phyloP scores from a whole-genome alignment of 2,797 vertebrate species.

The Peromyscus attwateri region DNA sequence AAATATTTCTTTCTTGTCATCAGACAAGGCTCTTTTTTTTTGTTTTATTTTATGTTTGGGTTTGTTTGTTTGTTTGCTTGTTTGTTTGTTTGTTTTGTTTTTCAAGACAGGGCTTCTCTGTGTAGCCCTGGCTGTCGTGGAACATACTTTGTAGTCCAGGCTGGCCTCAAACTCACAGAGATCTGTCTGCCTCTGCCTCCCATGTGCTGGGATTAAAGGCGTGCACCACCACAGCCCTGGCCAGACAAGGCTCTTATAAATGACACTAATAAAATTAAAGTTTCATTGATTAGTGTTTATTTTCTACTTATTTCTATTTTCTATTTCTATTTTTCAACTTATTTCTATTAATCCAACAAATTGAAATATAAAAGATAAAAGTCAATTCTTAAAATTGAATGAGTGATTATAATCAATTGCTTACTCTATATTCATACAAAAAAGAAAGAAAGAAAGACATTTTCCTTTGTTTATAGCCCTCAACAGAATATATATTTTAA shows the following conservation, averaged over 20 bases:
- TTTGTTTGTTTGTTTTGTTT: too few species aligned
- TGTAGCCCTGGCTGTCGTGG: too few species aligned
- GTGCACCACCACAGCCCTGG: too few species aligned
- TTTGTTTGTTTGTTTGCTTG: background rate
- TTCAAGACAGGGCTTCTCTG: too few species aligned
- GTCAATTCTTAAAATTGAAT: conserved; percentile 57
- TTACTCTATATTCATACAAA: conserved; percentile 61
- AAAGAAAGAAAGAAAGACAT: conserved; percentile 50
- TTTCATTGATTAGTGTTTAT: conserved; percentile 84
- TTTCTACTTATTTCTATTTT: conserved; percentile 58
- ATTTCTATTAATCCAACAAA: conserved; percentile 61
- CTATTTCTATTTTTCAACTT: conserved; percentile 45
- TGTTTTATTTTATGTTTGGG: too few species aligned
- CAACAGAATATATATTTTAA: conserved; percentile 59
- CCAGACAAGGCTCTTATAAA: background rate
- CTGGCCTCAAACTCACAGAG: too few species aligned
- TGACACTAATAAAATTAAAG: conserved; percentile 63
- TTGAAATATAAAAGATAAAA: conserved; percentile 52
- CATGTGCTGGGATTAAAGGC: too few species aligned
- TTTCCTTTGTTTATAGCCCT: conserved; percentile 62
- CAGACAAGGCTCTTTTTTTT: background rate
- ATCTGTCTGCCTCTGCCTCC: too few species aligned
- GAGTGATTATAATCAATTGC: conserved; percentile 73
- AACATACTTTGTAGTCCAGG: too few species aligned
- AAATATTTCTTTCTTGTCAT: background rate